A percentile compares a stretch with the other conserved stretches of the same genome.
Evolutionary conservation across 2,888 invertebrate genomes (phyloP).

Genomic region (Marronus borbonicus): DNA sequence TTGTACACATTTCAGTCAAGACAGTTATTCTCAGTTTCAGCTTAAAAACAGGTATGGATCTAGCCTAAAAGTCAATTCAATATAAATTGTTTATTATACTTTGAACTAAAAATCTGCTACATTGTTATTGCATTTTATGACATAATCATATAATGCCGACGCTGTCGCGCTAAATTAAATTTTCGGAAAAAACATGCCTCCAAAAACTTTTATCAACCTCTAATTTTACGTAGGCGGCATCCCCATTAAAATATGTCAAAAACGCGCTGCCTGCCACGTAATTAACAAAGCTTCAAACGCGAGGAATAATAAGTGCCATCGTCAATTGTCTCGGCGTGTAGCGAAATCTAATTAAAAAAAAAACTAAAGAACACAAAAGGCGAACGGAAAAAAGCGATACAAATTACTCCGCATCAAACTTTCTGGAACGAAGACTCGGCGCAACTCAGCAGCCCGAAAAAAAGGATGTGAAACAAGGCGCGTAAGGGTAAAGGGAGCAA

Average conservation of each 20-base stretch:
- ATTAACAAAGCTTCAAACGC: constrained; percentile 15
- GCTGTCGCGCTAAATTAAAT: too few relatives aligned
- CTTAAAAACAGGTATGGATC: too few relatives aligned
- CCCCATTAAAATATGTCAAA: constrained; percentile 17
- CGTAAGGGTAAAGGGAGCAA: background rate
- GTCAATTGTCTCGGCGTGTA: constrained; percentile 14
- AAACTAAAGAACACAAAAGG: constrained; percentile 33
- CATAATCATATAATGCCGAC: too few relatives aligned
- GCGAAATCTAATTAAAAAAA: constrained; percentile 33
- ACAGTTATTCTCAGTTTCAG: too few relatives aligned
- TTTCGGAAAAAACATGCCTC: too few relatives aligned
- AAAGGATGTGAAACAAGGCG: background rate
- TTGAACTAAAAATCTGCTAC: too few relatives aligned
- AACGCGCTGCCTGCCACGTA: background rate
- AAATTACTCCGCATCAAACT: constrained; percentile 37
- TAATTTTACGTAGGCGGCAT: background rate
- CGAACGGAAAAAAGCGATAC: constrained; percentile 14
- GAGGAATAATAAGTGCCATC: constrained; percentile 27
- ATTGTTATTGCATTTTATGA: too few relatives aligned
- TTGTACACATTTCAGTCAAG: too few relatives aligned
- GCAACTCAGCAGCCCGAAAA: constrained; percentile 5
- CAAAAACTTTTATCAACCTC: background rate
- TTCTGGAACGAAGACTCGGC: background rate
- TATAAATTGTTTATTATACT: too few relatives aligned
- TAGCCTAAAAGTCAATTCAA: too few relatives aligned